Base-by-base conservation (phyloP, 2,797 vertebrate species). In the Tolypeutes matacus region DNA sequence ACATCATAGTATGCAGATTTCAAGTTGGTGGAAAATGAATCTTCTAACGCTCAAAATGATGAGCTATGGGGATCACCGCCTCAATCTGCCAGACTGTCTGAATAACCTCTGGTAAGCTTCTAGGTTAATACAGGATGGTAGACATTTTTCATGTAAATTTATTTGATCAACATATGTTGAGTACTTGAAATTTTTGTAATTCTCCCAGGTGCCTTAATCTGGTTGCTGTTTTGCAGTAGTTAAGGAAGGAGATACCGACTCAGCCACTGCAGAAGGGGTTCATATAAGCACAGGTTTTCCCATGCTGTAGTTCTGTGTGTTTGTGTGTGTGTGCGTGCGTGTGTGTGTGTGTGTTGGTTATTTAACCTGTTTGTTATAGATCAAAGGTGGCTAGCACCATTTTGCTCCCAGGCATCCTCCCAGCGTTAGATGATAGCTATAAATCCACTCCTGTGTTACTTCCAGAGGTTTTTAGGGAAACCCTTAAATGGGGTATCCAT, bases 1-100 rank as follows among this genome's bases (percentile, higher is more conserved):
- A 46, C n/a, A 73, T 80, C 11, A 84, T n/a, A 89, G 82, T 29
- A 87, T 72, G 29, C 15, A 92, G 34, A 86, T 93, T 96, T 62
- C 39, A 96, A 82, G 14, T 34, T 62, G 64, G 4, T 56, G 0
- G 56, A 94, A 93, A 94, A 87, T 81, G 7, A 93, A 80, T 72
- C 34, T 86, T 92, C 88, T 84, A 88, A 73, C 64, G 88, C 82
- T 85, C 31, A 78, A 82, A 91, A 23, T 62, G 18, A 75, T 87
- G 31, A 65, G 34, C 8, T 78, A 90, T 81, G 29, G 58, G 82
- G 31, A 94, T 94, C 17, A 4, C 21, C 85, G 14, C 7, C 36
- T 93, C 34, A 89, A 64, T 72, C 31, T 82, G 9, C 76, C 73
- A 75, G 27, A 87, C 6, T 69, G 23, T 23, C 64, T 17, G 42